A percentile compares a stretch with the other conserved stretches of the same genome.
These are phyloP conservation scores for Macrotrachela quadricornifera DNA, from an alignment of 1,140 invertebrate species.

Conservation along the genomic window DNA sequence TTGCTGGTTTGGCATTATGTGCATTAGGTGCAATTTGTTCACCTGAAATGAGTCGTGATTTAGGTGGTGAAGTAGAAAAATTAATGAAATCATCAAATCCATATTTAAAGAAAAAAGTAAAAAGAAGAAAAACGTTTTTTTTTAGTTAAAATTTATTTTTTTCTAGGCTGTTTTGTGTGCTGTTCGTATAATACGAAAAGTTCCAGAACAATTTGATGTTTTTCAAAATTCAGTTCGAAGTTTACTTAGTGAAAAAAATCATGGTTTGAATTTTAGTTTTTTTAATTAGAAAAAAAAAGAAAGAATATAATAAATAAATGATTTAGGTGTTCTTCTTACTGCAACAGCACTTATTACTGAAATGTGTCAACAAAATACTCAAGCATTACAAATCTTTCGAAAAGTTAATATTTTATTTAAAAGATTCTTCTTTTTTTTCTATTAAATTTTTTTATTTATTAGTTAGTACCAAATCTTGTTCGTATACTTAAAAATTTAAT, in stretches of 20 bases:
- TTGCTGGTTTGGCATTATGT: slow-evolving; percentile 83
- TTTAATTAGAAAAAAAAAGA: too few relatives aligned
- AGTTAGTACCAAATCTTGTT: slow-evolving; percentile 94
- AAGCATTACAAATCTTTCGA: slow-evolving; percentile 89
- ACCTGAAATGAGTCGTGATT: slow-evolving; percentile 90
- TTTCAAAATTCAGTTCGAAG: slow-evolving; percentile 86
- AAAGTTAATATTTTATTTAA: slow-evolving; percentile 46
- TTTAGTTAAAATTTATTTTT: slow-evolving; percentile 10
- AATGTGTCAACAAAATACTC: slow-evolving; percentile 95
- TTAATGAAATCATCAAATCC: slow-evolving; percentile 85
- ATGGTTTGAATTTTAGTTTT: slow-evolving; percentile 40
- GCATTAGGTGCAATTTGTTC: slow-evolving; percentile 93
- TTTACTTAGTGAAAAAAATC: slow-evolving; percentile 92
- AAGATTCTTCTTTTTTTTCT: background rate
- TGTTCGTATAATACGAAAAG: slow-evolving; percentile 80
- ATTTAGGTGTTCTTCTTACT: slow-evolving; percentile 73
- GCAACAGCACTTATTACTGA: slow-evolving; percentile 93
- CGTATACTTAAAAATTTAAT: slow-evolving; percentile 69
- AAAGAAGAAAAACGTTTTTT: background rate
- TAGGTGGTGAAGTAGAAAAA: slow-evolving; percentile 88
- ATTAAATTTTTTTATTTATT: slow-evolving; percentile 22
- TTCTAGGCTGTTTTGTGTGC: slow-evolving; percentile 81
- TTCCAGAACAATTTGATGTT: slow-evolving; percentile 98
- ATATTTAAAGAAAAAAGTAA: slow-evolving; percentile 44
- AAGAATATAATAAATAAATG: background rate